A percentile compares a stretch with the other conserved stretches of the same genome.
phyloP scores from a whole-genome alignment of 2,888 invertebrate genomes.

The Chironomus tentans region DNA sequence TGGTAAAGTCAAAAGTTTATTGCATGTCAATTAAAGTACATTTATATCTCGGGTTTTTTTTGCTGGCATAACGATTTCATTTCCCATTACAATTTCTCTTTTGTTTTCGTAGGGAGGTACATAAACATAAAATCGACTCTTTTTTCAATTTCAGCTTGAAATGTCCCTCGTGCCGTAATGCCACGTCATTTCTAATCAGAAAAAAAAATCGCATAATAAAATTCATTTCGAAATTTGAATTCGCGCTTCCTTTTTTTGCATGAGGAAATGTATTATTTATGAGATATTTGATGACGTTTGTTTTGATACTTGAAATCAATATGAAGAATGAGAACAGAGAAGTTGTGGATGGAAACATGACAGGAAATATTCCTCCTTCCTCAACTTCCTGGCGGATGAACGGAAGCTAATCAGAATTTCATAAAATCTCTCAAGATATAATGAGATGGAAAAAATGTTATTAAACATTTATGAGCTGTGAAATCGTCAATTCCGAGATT shows the following conservation, averaged over 20 bases:
- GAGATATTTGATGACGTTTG: constrained; percentile 13
- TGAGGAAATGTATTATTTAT: constrained; percentile 16
- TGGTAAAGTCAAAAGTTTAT: not conserved
- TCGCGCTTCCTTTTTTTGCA: not conserved
- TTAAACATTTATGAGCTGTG: too few species aligned
- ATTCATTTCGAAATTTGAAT: not conserved
- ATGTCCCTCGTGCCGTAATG: not conserved
- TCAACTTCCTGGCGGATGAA: not conserved
- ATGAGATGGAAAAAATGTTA: too few species aligned
- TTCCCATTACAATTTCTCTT: not conserved
- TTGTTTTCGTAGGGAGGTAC: not conserved
- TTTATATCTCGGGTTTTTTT: not conserved
- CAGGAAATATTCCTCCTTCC: too few species aligned
- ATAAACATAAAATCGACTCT: not conserved
- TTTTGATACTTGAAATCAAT: not conserved
- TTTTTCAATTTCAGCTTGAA: not conserved
- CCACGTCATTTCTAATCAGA: not conserved
- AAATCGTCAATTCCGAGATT: too few species aligned
- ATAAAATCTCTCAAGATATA: too few species aligned
- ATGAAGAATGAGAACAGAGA: not conserved
- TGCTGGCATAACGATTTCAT: too few species aligned
- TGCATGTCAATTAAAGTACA: constrained; percentile 23
- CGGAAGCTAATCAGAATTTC: not conserved
- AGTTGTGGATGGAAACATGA: not conserved
- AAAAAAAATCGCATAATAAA: not conserved